Conservation (phyloP, 1,140 invertebrate genomes). For the Tribolium madens region DNA sequence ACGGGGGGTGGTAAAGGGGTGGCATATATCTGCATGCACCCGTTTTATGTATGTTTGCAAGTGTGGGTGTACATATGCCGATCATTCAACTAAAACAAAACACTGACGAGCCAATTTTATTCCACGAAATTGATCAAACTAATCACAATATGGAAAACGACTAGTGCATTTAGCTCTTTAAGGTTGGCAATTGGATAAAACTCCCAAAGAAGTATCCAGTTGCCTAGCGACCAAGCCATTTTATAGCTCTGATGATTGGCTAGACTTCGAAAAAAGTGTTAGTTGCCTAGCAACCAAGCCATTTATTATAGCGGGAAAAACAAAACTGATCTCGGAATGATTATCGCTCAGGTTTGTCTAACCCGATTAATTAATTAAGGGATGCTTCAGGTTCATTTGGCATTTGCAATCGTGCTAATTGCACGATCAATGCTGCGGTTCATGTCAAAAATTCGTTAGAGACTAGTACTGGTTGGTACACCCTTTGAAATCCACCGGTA, state of each 20-base stretch:
- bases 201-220: too few relatives aligned
- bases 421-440: background rate
- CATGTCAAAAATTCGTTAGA: background rate
- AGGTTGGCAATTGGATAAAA: too few relatives aligned
- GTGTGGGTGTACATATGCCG: constrained; percentile 10
- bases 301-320: too few relatives aligned
- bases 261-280: too few relatives aligned
- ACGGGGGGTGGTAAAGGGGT: background rate
- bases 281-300: too few relatives aligned
- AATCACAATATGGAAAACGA: too few relatives aligned
- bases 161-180: too few relatives aligned
- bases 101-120: background rate
- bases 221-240: too few relatives aligned
- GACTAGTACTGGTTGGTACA: background rate
- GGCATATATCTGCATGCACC: constrained; percentile 31
- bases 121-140: background rate
- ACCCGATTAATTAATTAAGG: background rate
- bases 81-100: background rate
- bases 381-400: background rate
- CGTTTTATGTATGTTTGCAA: constrained; percentile 29
- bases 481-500: background rate
- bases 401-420: background rate
- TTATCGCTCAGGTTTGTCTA: background rate
- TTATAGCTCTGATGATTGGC: too few relatives aligned
- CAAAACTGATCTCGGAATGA: too few relatives aligned